phyloP scores from a whole-genome alignment of 2,888 invertebrate species.

The Drosophila antonietae region DNA sequence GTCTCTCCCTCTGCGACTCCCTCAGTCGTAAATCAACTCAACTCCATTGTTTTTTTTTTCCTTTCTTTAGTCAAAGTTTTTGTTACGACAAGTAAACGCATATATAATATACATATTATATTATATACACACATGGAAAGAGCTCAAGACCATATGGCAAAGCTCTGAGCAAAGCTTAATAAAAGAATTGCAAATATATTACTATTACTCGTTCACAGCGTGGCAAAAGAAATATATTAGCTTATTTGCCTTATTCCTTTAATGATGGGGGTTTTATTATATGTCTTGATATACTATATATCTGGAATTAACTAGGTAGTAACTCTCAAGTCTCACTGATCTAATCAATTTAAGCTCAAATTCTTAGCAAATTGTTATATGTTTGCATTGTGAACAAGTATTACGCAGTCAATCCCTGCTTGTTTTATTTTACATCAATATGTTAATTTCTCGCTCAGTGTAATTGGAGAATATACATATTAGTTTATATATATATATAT shows the following conservation, averaged over 20 bases:
- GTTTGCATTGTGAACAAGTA: background rate
- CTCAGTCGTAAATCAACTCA: constrained; percentile 36
- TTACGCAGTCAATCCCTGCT: background rate
- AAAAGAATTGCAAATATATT: background rate
- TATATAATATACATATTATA: background rate
- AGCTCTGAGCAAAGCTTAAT: background rate
- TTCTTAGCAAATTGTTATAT: background rate
- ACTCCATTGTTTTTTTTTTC: constrained; percentile 50
- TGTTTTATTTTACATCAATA: too few relatives aligned
- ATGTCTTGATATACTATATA: too few relatives aligned
- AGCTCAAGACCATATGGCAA: background rate
- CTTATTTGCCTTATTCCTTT: background rate
- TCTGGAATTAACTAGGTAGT: background rate
- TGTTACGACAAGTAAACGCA: background rate
- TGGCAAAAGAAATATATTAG: background rate
- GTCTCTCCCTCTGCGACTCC: background rate
- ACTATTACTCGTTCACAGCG: background rate
- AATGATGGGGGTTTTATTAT: too few relatives aligned
- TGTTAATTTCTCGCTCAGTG: background rate
- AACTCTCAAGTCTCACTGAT: background rate
- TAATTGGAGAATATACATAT: background rate
- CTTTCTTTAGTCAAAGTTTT: background rate
- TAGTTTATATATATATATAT: background rate
- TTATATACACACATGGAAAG: background rate
- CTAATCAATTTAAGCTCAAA: background rate